These are phyloP conservation scores for Heliconius hortense DNA, from an alignment of 2,888 invertebrate genomes.

Conservation along the genomic window DNA sequence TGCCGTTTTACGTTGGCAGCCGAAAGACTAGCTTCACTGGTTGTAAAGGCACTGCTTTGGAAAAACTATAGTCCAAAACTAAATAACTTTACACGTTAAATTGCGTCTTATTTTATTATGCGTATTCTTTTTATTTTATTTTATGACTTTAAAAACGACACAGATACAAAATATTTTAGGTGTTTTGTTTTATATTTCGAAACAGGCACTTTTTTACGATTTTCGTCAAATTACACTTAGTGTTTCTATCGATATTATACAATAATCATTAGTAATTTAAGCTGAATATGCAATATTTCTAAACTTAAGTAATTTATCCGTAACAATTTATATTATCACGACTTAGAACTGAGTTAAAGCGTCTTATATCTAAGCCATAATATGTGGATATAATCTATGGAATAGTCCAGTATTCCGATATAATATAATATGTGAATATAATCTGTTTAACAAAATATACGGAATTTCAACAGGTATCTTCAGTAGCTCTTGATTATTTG, in stretches of 20 bases:
- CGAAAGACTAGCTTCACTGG: constrained; percentile 78
- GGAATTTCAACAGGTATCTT: constrained; percentile 74
- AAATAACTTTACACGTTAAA: background rate
- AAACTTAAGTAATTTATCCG: constrained; percentile 50
- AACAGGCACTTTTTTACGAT: constrained; percentile 43
- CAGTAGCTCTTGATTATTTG: constrained; percentile 60
- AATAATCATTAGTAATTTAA: constrained; percentile 49
- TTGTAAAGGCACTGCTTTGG: constrained; percentile 69
- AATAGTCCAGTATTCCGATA: constrained; percentile 56
- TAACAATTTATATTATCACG: constrained; percentile 58
- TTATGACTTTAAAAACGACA: background rate
- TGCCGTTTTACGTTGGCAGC: constrained; percentile 52
- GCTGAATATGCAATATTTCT: constrained; percentile 42
- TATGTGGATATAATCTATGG: constrained; percentile 58
- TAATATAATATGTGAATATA: constrained; percentile 60
- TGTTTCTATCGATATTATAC: constrained; percentile 45
- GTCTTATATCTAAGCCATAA: constrained; percentile 56
- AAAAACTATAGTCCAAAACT: constrained; percentile 27
- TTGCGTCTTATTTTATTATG: constrained; percentile 11
- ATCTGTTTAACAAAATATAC: constrained; percentile 69
- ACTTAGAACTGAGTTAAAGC: constrained; percentile 76
- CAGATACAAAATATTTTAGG: background rate
- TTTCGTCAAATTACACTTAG: constrained; percentile 46
- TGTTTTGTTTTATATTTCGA: constrained; percentile 20
- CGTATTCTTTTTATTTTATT: background rate